Evolutionary conservation across 2,888 invertebrate species (phyloP).

Genomic region (Serrognathus titanus): DNA sequence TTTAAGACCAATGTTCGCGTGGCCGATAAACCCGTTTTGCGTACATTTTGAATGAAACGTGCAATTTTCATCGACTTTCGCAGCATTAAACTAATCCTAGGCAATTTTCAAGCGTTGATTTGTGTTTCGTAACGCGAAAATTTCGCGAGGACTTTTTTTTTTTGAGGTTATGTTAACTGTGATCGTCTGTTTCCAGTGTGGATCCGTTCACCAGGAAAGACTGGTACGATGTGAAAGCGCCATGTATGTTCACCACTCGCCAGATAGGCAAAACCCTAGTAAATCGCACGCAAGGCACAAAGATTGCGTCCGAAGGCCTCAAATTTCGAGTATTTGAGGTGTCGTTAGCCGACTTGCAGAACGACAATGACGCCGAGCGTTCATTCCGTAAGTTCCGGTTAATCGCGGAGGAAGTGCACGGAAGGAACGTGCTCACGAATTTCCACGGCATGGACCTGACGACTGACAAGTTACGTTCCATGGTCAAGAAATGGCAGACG

Average conservation of each 20-base stretch:
- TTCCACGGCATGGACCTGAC: conserved; percentile 99
- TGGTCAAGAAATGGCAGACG: conserved; percentile 99
- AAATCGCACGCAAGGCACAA: conserved; percentile 90
- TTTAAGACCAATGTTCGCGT: background rate
- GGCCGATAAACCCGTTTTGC: no score
- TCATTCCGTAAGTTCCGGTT: conserved; percentile 98
- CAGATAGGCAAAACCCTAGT: conserved; percentile 98
- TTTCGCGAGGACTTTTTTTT: no score
- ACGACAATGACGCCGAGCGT: conserved; percentile 92
- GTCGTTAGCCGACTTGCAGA: conserved; percentile 95
- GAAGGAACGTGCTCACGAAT: conserved; percentile 91
- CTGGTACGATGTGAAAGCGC: conserved; percentile 75
- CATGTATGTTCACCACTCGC: conserved; percentile 95
- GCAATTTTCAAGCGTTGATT: no score
- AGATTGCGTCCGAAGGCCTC: conserved; percentile 96
- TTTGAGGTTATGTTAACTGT: conserved; percentile 1
- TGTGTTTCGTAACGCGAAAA: no score
- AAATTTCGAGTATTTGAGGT: conserved; percentile 98
- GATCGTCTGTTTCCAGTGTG: conserved; percentile 57
- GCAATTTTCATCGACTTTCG: background rate
- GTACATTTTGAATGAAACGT: no score
- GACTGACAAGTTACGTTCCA: conserved; percentile 96
- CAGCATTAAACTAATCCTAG: background rate
- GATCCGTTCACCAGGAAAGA: conserved; percentile 99
- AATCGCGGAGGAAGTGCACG: conserved; percentile 97